Conservation (phyloP, 2,113 vertebrate species). For the Thomomys bottae region DNA sequence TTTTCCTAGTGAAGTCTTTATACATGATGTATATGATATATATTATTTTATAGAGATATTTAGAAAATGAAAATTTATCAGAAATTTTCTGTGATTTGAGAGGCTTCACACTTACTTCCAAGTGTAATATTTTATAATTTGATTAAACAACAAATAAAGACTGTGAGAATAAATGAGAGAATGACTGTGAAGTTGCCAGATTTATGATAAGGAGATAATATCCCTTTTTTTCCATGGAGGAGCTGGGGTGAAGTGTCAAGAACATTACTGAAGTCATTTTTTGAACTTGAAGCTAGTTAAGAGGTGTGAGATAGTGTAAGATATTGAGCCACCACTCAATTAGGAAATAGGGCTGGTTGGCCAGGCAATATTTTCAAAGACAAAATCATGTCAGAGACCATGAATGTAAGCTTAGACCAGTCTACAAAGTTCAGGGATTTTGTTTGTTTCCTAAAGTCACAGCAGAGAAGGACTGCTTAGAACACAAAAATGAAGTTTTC, state of each 20-base stretch:
- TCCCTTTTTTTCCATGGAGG: neutral
- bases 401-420: neutral
- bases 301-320: neutral
- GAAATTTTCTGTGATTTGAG: neutral
- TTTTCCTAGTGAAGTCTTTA: neutral
- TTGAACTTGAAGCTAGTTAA: neutral
- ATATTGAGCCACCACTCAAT: neutral
- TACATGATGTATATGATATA: neutral
- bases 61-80: neutral
- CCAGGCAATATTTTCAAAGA: neutral
- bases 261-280: neutral
- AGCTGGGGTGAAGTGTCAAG: neutral
- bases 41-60: too few species aligned
- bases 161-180: neutral
- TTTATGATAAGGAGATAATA: neutral
- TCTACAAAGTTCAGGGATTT: neutral
- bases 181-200: neutral
- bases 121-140: neutral
- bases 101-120: neutral
- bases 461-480: neutral
- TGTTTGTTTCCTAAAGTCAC: neutral
- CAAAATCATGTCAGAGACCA: neutral
- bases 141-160: neutral
- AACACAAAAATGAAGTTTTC: neutral
- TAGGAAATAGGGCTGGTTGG: neutral